phyloP scores from a whole-genome alignment of 2,797 vertebrate genomes.

The Microctenopoma steveboyesi region DNA sequence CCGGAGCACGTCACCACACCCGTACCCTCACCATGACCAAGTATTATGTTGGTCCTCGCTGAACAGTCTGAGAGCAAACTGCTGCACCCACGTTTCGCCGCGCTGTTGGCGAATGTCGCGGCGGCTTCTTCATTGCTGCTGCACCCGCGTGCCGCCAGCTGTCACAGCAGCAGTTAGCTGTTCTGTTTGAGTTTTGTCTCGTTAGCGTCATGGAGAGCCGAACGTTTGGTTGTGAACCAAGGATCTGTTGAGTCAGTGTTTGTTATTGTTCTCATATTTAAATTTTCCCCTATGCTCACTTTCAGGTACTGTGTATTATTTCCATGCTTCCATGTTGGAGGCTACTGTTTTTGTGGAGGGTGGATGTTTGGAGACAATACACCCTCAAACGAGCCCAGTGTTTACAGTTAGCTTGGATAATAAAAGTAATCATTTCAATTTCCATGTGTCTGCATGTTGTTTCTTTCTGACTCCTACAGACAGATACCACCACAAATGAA shows the following conservation, averaged over 20 bases:
- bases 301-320: background rate
- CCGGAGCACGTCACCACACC: no score
- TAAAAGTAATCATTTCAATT: background rate
- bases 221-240: slow-evolving; percentile 1
- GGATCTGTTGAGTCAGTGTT: background rate
- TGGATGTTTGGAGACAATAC: background rate
- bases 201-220: background rate
- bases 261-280: background rate
- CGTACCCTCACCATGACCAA: no score
- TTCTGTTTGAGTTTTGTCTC: background rate
- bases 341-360: background rate
- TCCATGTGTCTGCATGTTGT: background rate
- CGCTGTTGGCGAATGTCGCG: no score
- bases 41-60: no score
- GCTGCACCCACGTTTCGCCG: no score
- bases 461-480: background rate
- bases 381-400: background rate
- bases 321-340: background rate
- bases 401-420: background rate
- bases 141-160: no score
- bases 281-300: background rate
- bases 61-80: no score
- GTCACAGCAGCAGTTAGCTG: background rate
- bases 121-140: no score
- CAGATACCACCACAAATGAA: background rate